phyloP scores from a whole-genome alignment of 2,797 vertebrate genomes.

The Lateolabrax maculatus region DNA sequence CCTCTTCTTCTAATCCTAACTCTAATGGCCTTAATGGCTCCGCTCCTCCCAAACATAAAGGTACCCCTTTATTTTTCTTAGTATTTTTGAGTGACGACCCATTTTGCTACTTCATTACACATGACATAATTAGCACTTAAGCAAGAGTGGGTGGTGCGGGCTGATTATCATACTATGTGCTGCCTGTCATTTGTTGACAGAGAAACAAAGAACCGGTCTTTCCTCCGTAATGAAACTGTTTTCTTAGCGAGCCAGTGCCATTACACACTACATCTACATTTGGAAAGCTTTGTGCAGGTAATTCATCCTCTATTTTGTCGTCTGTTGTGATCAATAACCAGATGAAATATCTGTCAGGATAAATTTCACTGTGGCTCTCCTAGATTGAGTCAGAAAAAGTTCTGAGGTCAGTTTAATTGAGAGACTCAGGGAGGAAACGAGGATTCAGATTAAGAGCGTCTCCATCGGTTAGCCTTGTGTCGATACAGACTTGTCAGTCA shows the following conservation, averaged over 20 bases:
- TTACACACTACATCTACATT: constrained; percentile 34
- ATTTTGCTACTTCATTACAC: constrained; percentile 63
- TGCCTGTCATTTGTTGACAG: constrained; percentile 60
- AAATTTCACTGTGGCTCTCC: constrained; percentile 21
- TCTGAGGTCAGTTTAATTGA: constrained; percentile 36
- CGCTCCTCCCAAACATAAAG: constrained; percentile 31
- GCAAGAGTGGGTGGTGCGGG: constrained; percentile 55
- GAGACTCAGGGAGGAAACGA: constrained; percentile 10
- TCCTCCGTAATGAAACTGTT: constrained; percentile 53
- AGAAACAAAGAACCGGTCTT: constrained; percentile 53
- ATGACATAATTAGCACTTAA: constrained; percentile 62
- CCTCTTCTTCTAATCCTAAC: not conserved
- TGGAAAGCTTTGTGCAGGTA: constrained; percentile 8
- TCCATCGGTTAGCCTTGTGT: constrained; percentile 42
- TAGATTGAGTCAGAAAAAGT: constrained; percentile 46
- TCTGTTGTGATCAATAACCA: constrained; percentile 37
- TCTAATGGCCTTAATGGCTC: constrained; percentile 40
- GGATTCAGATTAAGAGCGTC: constrained; percentile 35
- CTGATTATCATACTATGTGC: constrained; percentile 53
- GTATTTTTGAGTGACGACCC: constrained; percentile 52
- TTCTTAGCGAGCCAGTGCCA: constrained; percentile 32
- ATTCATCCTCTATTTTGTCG: constrained; percentile 21
- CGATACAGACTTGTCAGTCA: constrained; percentile 60
- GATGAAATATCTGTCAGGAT: constrained; percentile 30
- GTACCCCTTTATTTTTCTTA: constrained; percentile 36